phyloP scores from a whole-genome alignment of 2,113 vertebrate species.

The Nesospiza acunhae region DNA sequence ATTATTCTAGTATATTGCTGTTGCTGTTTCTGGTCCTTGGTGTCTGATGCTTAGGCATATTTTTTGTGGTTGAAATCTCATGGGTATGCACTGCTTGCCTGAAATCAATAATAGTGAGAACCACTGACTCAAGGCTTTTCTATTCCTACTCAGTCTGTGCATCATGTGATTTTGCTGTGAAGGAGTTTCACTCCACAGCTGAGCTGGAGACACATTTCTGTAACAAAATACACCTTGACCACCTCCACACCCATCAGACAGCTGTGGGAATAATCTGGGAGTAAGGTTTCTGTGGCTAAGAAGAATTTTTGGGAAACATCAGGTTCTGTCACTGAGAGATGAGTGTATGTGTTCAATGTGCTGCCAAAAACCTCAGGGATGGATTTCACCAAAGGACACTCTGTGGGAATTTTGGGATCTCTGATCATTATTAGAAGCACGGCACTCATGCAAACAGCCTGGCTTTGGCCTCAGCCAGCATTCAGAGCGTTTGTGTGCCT shows the following conservation, averaged over 20 bases:
- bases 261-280: background rate
- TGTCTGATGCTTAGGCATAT: background rate
- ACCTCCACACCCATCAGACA: background rate
- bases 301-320: background rate
- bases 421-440: background rate
- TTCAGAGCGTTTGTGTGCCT: background rate
- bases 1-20: background rate
- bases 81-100: background rate
- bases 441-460: background rate
- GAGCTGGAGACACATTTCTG: background rate
- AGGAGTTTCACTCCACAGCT: background rate
- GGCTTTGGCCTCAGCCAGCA: background rate
- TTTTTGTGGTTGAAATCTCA: background rate
- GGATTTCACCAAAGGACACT: background rate
- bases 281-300: background rate
- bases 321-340: background rate
- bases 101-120: background rate
- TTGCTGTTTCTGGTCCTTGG: background rate
- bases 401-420: background rate
- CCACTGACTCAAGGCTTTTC: background rate
- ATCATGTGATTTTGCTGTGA: background rate
- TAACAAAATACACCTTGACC: background rate
- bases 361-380: background rate
- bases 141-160: background rate
- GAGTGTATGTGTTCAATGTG: background rate